These are phyloP conservation scores for Bungarus multicinctus DNA, from an alignment of 2,113 vertebrate genomes.

Conservation along the genomic window DNA sequence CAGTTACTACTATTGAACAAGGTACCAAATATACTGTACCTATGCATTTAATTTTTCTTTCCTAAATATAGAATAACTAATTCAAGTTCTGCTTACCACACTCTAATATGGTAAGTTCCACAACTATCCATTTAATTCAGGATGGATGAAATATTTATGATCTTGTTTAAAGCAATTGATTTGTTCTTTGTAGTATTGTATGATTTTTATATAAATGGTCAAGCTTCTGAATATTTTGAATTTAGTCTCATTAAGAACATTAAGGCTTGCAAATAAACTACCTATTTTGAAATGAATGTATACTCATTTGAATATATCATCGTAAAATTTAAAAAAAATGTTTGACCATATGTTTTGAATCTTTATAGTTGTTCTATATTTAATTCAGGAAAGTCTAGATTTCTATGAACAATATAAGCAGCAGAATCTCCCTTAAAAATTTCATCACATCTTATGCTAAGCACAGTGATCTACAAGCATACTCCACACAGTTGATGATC, in stretches of 20 bases:
- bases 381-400: background rate
- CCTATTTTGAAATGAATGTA: background rate
- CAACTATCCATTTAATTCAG: background rate
- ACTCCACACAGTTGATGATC: background rate
- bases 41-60: no score
- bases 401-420: background rate
- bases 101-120: background rate
- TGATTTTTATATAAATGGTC: background rate
- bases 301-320: background rate
- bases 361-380: background rate
- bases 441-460: background rate
- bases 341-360: background rate
- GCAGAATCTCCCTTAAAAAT: background rate
- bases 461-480: background rate
- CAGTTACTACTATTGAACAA: no score
- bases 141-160: background rate
- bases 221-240: background rate
- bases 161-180: background rate
- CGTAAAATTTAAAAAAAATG: background rate
- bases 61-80: background rate
- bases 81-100: background rate
- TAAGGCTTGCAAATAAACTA: background rate
- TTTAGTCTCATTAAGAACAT: background rate
- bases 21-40: no score
- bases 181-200: background rate